Conservation (phyloP, 1,140 invertebrate genomes). For the Drosophila parvula region DNA sequence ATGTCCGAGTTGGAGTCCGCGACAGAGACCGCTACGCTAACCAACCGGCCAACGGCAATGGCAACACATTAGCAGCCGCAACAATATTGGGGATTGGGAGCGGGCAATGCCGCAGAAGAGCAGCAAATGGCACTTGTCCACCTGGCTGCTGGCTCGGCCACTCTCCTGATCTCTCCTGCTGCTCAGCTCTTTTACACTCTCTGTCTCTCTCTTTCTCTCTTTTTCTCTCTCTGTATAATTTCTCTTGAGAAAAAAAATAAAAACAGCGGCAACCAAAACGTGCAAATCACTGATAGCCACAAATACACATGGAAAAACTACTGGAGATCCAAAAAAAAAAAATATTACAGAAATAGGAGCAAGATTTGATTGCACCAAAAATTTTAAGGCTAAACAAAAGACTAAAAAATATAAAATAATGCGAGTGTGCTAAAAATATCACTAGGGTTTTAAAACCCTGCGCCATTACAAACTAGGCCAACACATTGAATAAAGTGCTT, state of each 20-base stretch:
- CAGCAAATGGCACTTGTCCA: conserved; percentile 74
- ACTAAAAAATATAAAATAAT: too few relatives aligned
- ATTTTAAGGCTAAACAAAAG: too few relatives aligned
- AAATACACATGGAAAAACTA: background rate
- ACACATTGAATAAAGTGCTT: too few relatives aligned
- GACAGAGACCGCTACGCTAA: conserved; percentile 43
- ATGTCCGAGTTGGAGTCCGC: conserved; percentile 49
- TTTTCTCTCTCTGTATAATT: conserved; percentile 14
- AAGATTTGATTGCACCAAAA: too few relatives aligned
- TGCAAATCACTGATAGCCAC: conserved; percentile 8
- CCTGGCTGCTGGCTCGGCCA: conserved; percentile 27
- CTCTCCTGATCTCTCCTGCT: conserved; percentile 38
- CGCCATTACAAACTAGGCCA: too few relatives aligned
- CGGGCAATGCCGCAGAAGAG: conserved; percentile 44
- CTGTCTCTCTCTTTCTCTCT: conserved; percentile 5
- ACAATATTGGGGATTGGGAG: conserved; percentile 12
- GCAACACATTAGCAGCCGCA: conserved; percentile 43
- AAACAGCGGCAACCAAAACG: conserved; percentile 4
- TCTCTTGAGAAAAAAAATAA: conserved; percentile 2
- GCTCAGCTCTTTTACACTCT: conserved; percentile 17
- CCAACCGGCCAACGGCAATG: conserved; percentile 49
- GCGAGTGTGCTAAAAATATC: too few relatives aligned
- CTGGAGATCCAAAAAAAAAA: background rate
- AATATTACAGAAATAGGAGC: too few relatives aligned
- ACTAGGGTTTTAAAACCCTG: too few relatives aligned